These are phyloP conservation scores for Whitmania pigra DNA, from an alignment of 1,140 invertebrate genomes.

Conservation along the genomic window DNA sequence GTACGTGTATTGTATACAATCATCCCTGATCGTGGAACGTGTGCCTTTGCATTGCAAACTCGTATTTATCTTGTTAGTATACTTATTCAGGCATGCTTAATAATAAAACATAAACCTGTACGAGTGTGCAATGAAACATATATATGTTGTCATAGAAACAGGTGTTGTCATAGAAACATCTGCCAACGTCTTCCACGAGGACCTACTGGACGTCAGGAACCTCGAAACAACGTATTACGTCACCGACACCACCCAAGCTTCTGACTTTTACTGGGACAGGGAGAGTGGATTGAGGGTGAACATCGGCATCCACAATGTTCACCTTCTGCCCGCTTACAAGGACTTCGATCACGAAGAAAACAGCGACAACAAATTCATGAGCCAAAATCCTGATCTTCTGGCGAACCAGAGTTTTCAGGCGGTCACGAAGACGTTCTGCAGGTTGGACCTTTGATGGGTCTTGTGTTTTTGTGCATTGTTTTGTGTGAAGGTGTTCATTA, in stretches of 20 bases:
- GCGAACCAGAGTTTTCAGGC: conserved; percentile 18
- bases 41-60: no score
- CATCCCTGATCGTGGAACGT: no score
- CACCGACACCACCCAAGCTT: conserved; percentile 23
- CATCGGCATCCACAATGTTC: conserved; percentile 24
- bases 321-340: conserved; percentile 24
- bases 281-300: conserved; percentile 24
- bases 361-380: conserved; percentile 26
- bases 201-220: conserved; percentile 20
- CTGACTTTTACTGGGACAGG: conserved; percentile 24
- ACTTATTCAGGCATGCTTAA: no score
- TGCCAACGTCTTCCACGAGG: conserved; percentile 25
- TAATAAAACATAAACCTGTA: no score
- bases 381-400: conserved; percentile 22
- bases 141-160: no score
- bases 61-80: no score
- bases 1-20: no score
- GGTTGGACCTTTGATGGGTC: background rate
- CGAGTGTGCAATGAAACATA: no score
- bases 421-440: background rate
- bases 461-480: no score
- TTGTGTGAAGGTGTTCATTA: no score
- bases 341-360: conserved; percentile 23
- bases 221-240: conserved; percentile 23
- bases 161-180: conserved; percentile 20